These are phyloP conservation scores for Pantala flavescens DNA, from an alignment of 1,140 invertebrate species.

Conservation along the genomic window DNA sequence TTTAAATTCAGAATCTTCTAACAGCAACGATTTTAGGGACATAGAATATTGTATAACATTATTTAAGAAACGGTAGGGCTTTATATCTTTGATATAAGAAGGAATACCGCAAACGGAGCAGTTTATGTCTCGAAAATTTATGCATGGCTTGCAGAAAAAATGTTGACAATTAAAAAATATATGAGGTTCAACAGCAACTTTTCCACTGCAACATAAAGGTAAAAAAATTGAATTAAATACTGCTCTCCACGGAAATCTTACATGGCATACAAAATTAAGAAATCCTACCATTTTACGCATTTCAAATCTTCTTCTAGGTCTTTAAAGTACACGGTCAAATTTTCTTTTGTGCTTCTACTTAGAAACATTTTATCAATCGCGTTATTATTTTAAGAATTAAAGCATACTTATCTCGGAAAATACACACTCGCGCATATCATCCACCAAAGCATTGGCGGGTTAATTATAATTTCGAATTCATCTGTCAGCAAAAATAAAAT, in stretches of 20 bases:
- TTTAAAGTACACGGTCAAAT: neutral
- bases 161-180: conserved; percentile 30
- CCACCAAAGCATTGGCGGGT: too few relatives aligned
- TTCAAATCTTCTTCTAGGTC: too few relatives aligned
- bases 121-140: conserved; percentile 15
- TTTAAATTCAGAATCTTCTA: conserved; percentile 17
- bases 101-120: conserved; percentile 29
- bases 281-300: too few relatives aligned
- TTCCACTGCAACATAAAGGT: conserved; percentile 20
- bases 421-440: too few relatives aligned
- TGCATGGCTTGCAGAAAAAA: conserved; percentile 30
- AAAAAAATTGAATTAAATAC: neutral
- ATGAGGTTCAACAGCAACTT: conserved; percentile 24
- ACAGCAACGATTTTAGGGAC: conserved; percentile 25
- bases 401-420: too few relatives aligned
- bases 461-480: too few relatives aligned
- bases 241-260: too few relatives aligned
- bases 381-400: too few relatives aligned
- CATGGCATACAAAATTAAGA: too few relatives aligned
- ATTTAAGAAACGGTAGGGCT: conserved; percentile 25
- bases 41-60: conserved; percentile 26
- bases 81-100: conserved; percentile 26
- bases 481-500: too few relatives aligned
- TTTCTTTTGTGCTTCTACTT: neutral
- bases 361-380: neutral